Percentiles rank a stretch among this genome's conserved stretches.
Conservation (phyloP, 2,888 invertebrate genomes). For the Amphimallon solstitiale region DNA sequence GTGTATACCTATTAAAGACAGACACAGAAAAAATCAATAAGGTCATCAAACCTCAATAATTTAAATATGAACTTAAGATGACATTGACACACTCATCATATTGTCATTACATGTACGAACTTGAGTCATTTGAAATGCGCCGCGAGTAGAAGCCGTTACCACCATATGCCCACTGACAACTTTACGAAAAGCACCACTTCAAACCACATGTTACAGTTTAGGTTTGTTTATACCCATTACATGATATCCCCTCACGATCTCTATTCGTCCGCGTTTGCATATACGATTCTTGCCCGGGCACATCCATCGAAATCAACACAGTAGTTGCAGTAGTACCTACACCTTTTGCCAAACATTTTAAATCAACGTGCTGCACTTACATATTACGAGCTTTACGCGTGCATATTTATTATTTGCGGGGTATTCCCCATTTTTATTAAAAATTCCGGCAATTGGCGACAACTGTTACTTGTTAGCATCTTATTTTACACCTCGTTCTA, state of each 20-base stretch:
- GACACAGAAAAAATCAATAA: not conserved
- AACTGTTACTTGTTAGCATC: constrained; percentile 36
- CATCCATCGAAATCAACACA: too few species aligned
- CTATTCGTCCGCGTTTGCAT: constrained; percentile 44
- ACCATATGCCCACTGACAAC: constrained; percentile 64
- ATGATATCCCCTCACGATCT: constrained; percentile 62
- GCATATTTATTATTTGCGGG: not conserved
- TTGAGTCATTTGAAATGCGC: constrained; percentile 61
- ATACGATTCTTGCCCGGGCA: constrained; percentile 34
- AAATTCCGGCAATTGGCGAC: constrained; percentile 19
- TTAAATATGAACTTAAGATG: constrained; percentile 33
- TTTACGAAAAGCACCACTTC: constrained; percentile 65
- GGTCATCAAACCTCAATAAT: not conserved
- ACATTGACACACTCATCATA: constrained; percentile 57
- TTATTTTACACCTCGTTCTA: constrained; percentile 34
- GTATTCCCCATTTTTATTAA: constrained; percentile 27
- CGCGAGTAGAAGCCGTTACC: constrained; percentile 62
- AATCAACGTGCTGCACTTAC: too few species aligned
- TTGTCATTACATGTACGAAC: constrained; percentile 59
- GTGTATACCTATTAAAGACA: not conserved
- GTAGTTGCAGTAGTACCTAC: too few species aligned
- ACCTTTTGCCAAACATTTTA: too few species aligned
- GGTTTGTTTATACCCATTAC: constrained; percentile 63
- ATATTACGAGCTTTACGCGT: too few species aligned
- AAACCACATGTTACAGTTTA: constrained; percentile 65